Conservation (phyloP, 1,140 invertebrate genomes). For the Lithobius niger region DNA sequence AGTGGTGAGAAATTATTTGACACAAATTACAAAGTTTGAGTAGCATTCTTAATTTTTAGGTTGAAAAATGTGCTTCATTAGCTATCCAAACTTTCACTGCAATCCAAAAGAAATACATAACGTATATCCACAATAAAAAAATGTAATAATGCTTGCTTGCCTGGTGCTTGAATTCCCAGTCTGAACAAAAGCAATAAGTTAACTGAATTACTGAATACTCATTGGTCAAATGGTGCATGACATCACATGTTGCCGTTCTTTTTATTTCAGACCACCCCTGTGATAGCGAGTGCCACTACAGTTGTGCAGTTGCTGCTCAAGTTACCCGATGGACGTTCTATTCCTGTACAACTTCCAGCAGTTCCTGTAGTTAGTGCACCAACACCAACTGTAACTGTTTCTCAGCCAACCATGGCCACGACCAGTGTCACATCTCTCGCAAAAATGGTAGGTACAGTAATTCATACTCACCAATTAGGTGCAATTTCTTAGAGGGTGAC, state of each 20-base stretch:
- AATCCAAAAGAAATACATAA: neutral
- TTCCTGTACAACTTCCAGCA: constrained; percentile 33
- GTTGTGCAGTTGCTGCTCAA: constrained; percentile 36
- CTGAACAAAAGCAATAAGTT: no score
- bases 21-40: no score
- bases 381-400: constrained; percentile 12
- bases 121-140: neutral
- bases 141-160: neutral
- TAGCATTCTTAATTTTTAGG: no score
- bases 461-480: no score
- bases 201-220: no score
- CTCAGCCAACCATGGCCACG: constrained; percentile 4
- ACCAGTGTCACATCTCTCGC: constrained; percentile 6
- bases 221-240: no score
- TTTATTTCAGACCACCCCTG: neutral
- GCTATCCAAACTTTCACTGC: no score
- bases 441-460: constrained; percentile 8
- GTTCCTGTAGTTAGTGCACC: constrained; percentile 24
- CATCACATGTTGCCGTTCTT: no score
- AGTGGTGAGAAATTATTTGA: no score
- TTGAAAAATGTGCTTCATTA: no score
- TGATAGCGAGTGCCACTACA: constrained; percentile 19
- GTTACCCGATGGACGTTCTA: constrained; percentile 36
- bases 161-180: no score
- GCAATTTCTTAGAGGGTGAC: neutral